Evolutionary conservation across 2,113 vertebrate species (phyloP).

Genomic region (Tragulus kanchil): DNA sequence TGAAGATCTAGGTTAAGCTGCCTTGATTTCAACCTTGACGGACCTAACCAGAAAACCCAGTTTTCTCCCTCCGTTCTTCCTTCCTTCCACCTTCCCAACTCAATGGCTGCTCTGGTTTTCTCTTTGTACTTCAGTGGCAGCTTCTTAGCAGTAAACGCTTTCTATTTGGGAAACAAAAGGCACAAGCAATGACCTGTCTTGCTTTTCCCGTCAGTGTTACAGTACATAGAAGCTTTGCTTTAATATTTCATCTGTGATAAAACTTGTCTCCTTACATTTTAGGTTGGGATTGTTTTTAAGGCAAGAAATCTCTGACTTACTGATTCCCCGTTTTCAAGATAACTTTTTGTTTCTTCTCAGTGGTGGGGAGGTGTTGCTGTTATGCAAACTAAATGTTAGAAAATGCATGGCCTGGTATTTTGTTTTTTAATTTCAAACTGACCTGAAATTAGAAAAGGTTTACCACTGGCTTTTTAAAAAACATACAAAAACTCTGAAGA

Average conservation of each 20-base stretch:
- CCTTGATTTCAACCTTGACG: neutral
- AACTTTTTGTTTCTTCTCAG: neutral
- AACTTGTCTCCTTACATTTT: neutral
- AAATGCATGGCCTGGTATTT: neutral
- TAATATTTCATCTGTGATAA: neutral
- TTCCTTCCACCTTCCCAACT: neutral
- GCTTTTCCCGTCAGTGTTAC: neutral
- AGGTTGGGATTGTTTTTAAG: neutral
- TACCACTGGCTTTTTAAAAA: neutral
- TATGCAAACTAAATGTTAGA: neutral
- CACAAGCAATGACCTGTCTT: neutral
- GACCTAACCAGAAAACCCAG: neutral
- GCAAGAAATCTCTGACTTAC: neutral
- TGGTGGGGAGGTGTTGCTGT: neutral
- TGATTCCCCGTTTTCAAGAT: conserved; percentile 16
- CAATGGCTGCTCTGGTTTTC: neutral
- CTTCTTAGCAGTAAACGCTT: neutral
- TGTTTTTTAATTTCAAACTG: neutral
- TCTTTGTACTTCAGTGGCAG: neutral
- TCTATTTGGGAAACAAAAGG: neutral
- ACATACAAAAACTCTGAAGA: neutral
- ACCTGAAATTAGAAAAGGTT: neutral
- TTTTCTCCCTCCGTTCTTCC: neutral
- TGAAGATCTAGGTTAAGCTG: neutral
- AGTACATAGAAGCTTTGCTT: neutral